Base-by-base conservation (phyloP, 2,113 vertebrate species). In the Spilogale gracilis region DNA sequence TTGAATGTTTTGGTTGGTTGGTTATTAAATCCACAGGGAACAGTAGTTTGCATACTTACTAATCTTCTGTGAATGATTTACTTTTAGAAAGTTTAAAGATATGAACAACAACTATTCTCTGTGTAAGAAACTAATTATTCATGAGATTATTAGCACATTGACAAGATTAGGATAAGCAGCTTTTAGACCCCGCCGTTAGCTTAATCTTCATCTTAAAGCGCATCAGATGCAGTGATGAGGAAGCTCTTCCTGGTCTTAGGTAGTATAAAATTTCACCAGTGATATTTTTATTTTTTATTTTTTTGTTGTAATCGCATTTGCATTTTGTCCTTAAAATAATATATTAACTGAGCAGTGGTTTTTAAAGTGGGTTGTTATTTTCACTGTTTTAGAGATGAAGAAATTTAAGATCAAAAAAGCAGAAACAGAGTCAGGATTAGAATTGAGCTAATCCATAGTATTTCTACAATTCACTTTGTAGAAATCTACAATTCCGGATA, bases 301-400 rank as follows among this genome's bases (percentile, higher is more conserved):
- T 43, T 21, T 67, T 93, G 58, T 83, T 61, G 78, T 60, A 38
- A 48, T 23, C 48, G 30, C 3, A 73, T 88, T 94, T 78, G 5
- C 5, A 43, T 95, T 97, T 97, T 6, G 88, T 90, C 1, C 17
- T 93, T 91, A 87, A 1, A 78, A 38, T 85, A 88, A 73, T 73
- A 10, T 54, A 65, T 71, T 89, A 65, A 81, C 8, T 92, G 45
- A 88, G 89, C 91, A 94, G 45, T 83, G 3, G 3, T 52, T 87
- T 96, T 58, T 89, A 87, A 92, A 84, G 61, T 65, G 78, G 25
- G 13, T 61, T 93, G 52, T 23, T 76, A 2, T 78, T 84, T 94
- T 92, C 30, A 97, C 65, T 87, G 14, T 94, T 91, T 95, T 58
- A 83, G 48, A 90, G 52, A 60, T 54, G 16, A 78, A 97, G 61